Evolutionary conservation across 64 coral and sea anemone species (phyloP).

Genomic region (Montipora efflorescens): DNA sequence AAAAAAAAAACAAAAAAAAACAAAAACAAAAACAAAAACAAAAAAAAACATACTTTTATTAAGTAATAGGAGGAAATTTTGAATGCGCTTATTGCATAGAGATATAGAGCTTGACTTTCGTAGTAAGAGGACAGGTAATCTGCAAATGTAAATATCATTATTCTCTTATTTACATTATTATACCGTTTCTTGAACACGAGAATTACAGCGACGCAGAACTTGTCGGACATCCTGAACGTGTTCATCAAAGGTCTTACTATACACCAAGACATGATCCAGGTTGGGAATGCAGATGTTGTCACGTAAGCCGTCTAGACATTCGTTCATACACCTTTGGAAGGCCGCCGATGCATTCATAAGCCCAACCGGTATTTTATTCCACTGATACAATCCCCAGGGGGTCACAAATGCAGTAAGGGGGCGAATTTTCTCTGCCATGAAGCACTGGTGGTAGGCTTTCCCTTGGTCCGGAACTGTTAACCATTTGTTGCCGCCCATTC

Average conservation of each 20-base stretch:
- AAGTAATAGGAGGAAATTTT: no score
- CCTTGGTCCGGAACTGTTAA: neutral
- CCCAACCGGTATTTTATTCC: conserved; percentile 12
- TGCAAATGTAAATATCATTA: no score
- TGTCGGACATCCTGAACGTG: neutral
- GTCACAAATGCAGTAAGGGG: conserved; percentile 21
- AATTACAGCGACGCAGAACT: neutral
- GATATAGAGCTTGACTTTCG: no score
- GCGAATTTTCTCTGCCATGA: neutral
- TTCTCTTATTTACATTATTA: no score
- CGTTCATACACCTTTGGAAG: conserved; percentile 6
- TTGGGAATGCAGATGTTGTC: conserved; percentile 14
- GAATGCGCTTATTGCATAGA: no score
- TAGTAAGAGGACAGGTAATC: no score
- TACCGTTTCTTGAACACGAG: no score
- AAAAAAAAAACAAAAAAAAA: no score
- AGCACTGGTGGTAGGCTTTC: neutral
- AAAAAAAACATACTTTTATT: no score
- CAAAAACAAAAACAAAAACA: no score
- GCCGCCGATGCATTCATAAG: neutral
- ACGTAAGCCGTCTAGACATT: conserved; percentile 1
- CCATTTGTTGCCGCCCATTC: no score
- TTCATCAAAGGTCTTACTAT: conserved; percentile 19
- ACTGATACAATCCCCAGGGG: conserved; percentile 4
- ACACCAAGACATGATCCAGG: neutral